Evolutionary conservation across 2,797 vertebrate genomes (phyloP), one percentile per base, ranked within the genome.

Genomic region (Arvicola amphibius): DNA sequence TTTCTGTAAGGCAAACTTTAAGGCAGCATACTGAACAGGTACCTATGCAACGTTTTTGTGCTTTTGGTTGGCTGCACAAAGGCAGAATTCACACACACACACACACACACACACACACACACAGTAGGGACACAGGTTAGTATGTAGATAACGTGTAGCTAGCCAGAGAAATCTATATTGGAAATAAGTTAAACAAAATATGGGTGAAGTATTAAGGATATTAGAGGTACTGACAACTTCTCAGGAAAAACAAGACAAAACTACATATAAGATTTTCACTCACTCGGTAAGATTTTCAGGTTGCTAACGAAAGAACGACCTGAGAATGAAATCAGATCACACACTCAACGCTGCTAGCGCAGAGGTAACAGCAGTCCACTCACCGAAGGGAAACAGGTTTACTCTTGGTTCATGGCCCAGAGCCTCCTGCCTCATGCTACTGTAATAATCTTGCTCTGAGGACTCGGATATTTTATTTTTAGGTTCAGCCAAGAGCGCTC

Each of bases 401-500:
- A 98, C 97, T 95, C 98, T 96, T 14, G 98, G 98, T 37, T 98
- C 98, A 43, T 96, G 98, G 1, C 96, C 91, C 83, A 96, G 34
- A 94, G 98, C 98, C 27, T 99, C 99, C 13, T 98, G 98, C 92
- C 99, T 99, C 59, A 94, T 79, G 87, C 94, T 99, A 74, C 78
- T 95, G 6, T 98, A 98, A 97, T 99, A 99, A 16, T 99, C 99
- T 0, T 98, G 98, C 77, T 99, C 99, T 19, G 99, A 97, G 8
- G 98, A 67, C 56, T 98, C 90, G 0, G 98, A 71, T 13, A 98
- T 96, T 96, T 99, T 99, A 94, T 98, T 99, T 97, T 99, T 99
- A 92, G 99, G 99, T 96, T 99, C 99, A 92, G 99, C 99, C 98
- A 99, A 98, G 96, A 99, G 99, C 88, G 99, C 99, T 92, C 99